phyloP scores from a whole-genome alignment of 2,113 vertebrate species.

The Chaenogobius annularis region DNA sequence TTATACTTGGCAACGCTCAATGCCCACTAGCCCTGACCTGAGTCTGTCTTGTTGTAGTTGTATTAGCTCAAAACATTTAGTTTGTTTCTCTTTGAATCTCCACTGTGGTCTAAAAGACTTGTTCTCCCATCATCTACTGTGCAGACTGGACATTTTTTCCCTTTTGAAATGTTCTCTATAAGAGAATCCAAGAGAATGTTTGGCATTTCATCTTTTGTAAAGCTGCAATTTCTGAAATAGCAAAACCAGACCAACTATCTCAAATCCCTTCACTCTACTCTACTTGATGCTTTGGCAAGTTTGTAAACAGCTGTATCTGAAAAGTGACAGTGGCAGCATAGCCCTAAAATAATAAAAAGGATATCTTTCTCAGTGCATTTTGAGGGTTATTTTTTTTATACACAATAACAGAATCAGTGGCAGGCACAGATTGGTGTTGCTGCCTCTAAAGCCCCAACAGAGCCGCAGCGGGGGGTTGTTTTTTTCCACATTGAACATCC shows the following conservation, averaged over 20 bases:
- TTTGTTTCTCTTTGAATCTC: no score
- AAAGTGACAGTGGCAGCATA: neutral
- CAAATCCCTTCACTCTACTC: neutral
- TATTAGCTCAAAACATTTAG: no score
- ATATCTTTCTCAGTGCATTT: neutral
- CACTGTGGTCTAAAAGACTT: neutral
- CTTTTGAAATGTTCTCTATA: neutral
- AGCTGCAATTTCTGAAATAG: neutral
- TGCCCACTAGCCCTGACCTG: no score
- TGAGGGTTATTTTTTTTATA: neutral
- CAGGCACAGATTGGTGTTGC: neutral
- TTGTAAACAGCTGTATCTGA: neutral
- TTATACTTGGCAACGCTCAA: no score
- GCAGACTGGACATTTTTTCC: neutral
- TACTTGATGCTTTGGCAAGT: no score
- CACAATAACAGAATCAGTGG: neutral
- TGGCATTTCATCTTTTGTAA: neutral
- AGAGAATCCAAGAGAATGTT: neutral
- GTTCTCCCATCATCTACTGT: neutral
- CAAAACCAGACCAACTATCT: neutral
- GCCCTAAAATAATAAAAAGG: neutral
- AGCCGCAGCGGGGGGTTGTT: neutral
- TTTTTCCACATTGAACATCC: neutral
- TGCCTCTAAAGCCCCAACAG: neutral
- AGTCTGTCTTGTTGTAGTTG: no score